Evolutionary conservation across 2,888 invertebrate genomes (phyloP).

Genomic region (Steromphala cineraria): DNA sequence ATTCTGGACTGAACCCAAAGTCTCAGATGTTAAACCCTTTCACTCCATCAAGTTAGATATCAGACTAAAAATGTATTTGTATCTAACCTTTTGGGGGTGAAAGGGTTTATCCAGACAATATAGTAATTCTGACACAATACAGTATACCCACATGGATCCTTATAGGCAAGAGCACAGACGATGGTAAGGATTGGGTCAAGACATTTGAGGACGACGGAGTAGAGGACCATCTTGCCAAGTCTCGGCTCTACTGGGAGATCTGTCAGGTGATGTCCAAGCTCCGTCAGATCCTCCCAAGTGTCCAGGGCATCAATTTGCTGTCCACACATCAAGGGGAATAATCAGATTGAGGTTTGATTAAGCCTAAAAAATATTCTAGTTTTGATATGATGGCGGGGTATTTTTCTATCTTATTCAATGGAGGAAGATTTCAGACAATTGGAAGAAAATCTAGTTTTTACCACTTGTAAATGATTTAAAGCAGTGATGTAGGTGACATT

Average conservation of each 20-base stretch:
- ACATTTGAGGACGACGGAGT: conserved; percentile 92
- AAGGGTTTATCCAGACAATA: not conserved
- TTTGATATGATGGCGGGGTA: too few relatives aligned
- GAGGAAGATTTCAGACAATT: too few relatives aligned
- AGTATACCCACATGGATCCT: conserved; percentile 79
- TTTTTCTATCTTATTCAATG: too few relatives aligned
- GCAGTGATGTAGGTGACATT: not conserved
- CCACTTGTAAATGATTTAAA: too few relatives aligned
- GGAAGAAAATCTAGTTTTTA: too few relatives aligned
- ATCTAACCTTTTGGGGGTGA: too few relatives aligned
- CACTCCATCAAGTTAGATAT: too few relatives aligned
- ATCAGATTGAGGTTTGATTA: too few relatives aligned
- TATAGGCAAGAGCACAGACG: conserved; percentile 88
- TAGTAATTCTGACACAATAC: not conserved
- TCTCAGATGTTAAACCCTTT: too few relatives aligned
- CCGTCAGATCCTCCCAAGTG: conserved; percentile 89
- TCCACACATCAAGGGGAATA: not conserved
- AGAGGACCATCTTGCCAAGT: conserved; percentile 92
- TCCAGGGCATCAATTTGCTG: conserved; percentile 91
- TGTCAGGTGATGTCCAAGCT: conserved; percentile 90
- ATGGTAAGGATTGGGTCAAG: conserved; percentile 94
- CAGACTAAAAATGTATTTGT: too few relatives aligned
- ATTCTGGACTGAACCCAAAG: too few relatives aligned
- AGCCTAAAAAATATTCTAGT: too few relatives aligned
- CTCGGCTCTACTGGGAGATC: conserved; percentile 94